phyloP scores from a whole-genome alignment of 2,888 invertebrate species.

The Camponotus fellah region DNA sequence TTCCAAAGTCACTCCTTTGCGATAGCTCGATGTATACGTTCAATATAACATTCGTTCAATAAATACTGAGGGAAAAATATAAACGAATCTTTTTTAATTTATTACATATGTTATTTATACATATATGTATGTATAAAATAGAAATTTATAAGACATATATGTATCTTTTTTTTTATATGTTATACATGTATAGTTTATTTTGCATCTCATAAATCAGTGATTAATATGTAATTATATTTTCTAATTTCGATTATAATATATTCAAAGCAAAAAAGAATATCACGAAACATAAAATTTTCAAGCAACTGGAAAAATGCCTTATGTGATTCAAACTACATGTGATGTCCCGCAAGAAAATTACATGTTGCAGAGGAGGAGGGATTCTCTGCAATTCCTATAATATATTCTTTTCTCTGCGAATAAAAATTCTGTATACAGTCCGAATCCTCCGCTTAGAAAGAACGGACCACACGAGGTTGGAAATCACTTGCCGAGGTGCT shows the following conservation, averaged over 20 bases:
- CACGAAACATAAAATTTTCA: neutral
- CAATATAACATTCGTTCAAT: neutral
- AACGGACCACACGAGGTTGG: neutral
- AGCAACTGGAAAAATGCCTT: neutral
- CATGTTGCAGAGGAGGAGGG: neutral
- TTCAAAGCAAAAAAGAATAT: no score
- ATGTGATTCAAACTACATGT: neutral
- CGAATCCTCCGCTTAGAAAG: neutral
- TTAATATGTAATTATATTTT: neutral
- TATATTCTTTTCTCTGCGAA: neutral
- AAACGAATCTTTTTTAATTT: neutral
- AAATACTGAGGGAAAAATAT: neutral
- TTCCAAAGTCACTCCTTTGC: neutral
- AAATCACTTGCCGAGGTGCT: neutral
- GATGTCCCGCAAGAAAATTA: neutral
- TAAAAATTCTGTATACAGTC: neutral
- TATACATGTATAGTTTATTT: no score
- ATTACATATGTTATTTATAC: no score
- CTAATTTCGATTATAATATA: no score
- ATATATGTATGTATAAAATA: no score
- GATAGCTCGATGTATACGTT: neutral
- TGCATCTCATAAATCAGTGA: no score
- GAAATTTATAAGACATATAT: no score
- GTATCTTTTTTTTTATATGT: no score
- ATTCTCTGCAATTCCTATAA: neutral